Evolutionary conservation across 2,888 invertebrate genomes (phyloP).

Genomic region (Scelioninae gen. 1): DNA sequence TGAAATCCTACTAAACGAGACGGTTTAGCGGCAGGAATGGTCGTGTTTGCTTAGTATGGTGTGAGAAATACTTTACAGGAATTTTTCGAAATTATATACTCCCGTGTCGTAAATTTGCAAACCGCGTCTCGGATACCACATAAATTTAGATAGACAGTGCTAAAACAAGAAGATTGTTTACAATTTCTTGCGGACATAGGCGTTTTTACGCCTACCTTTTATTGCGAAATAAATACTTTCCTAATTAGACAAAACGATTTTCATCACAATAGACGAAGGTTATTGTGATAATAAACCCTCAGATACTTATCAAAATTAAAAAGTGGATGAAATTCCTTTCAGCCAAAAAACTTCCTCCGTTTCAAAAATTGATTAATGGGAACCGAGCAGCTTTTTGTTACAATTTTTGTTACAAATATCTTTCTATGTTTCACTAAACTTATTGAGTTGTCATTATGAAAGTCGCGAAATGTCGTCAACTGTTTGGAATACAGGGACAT

Average conservation of each 20-base stretch:
- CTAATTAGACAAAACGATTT: constrained; percentile 38
- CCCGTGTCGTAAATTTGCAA: no score
- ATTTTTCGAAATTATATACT: constrained; percentile 61
- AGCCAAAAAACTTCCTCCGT: no score
- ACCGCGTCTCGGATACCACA: no score
- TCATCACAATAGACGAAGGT: constrained; percentile 20
- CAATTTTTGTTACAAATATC: not conserved
- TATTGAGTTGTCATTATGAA: constrained; percentile 51
- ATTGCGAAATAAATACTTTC: constrained; percentile 35
- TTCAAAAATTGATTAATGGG: no score
- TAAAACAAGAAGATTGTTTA: no score
- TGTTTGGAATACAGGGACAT: constrained; percentile 5
- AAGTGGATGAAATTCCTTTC: no score
- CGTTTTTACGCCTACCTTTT: constrained; percentile 33
- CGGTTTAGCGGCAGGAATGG: constrained; percentile 18
- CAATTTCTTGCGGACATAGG: constrained; percentile 21
- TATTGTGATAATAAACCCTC: constrained; percentile 6
- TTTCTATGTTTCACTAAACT: not conserved
- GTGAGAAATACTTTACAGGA: constrained; percentile 40
- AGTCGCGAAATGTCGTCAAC: constrained; percentile 12
- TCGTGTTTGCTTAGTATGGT: no score
- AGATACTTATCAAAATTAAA: no score
- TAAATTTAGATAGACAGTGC: no score
- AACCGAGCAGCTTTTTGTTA: no score
- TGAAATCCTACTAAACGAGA: constrained; percentile 28